A percentile compares a stretch with the other conserved stretches of the same genome.
Conservation (phyloP, 2,888 invertebrate species). For the Eumerus sabulonum region DNA sequence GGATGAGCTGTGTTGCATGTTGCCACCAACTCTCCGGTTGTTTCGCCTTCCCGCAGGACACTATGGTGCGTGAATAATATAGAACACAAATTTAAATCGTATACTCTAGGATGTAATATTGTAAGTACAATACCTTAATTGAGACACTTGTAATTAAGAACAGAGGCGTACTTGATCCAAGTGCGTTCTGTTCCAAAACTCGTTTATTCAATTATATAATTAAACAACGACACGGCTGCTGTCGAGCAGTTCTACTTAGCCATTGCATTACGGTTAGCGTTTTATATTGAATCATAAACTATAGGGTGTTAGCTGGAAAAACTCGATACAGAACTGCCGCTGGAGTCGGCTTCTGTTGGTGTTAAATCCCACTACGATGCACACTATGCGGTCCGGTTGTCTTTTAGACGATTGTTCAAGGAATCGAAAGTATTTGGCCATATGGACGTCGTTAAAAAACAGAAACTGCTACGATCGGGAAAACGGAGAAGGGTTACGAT, state of each 20-base stretch:
- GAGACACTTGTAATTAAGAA: neutral
- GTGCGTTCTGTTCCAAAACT: too few relatives aligned
- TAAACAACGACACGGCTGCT: neutral
- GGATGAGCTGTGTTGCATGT: neutral
- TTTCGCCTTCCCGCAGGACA: neutral
- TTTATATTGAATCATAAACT: slow-evolving; percentile 53
- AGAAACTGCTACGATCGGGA: slow-evolving; percentile 16
- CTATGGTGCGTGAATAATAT: too few relatives aligned
- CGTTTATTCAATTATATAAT: too few relatives aligned
- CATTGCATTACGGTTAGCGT: slow-evolving; percentile 19
- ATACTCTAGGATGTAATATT: slow-evolving; percentile 15
- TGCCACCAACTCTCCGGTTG: neutral
- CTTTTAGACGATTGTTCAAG: slow-evolving; percentile 16
- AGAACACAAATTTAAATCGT: slow-evolving; percentile 30
- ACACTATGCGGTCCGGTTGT: slow-evolving; percentile 4
- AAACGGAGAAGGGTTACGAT: slow-evolving; percentile 49
- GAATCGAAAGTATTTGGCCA: slow-evolving; percentile 34
- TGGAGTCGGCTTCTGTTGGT: slow-evolving; percentile 24
- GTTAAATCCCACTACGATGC: slow-evolving; percentile 15
- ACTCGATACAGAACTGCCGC: slow-evolving; percentile 9
- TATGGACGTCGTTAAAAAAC: slow-evolving; percentile 39
- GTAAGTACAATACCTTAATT: slow-evolving; percentile 18
- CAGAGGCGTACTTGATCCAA: too few relatives aligned
- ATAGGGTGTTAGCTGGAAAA: slow-evolving; percentile 28
- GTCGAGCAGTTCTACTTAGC: slow-evolving; percentile 3